These are phyloP conservation scores for Rotaria magnacalcarata DNA, from an alignment of 2,888 invertebrate species.

Conservation along the genomic window DNA sequence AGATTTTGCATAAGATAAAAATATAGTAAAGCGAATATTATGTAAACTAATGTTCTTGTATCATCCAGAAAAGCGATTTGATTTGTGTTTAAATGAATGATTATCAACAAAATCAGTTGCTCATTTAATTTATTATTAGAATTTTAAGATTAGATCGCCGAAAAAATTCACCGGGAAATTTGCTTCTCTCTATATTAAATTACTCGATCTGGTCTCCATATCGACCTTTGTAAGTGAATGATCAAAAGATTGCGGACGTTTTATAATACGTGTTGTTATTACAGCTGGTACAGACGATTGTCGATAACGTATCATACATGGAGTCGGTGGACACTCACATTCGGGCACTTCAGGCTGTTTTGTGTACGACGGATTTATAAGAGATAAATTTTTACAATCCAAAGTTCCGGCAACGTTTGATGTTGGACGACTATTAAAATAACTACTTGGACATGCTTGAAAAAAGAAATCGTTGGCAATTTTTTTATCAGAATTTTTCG, in stretches of 20 bases:
- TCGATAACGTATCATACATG: neutral
- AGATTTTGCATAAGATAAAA: too few relatives aligned
- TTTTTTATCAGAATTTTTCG: neutral
- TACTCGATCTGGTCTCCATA: neutral
- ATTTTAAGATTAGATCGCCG: too few relatives aligned
- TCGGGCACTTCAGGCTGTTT: neutral
- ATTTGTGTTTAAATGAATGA: too few relatives aligned
- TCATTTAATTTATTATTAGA: too few relatives aligned
- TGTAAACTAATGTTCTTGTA: too few relatives aligned
- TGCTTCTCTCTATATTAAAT: too few relatives aligned
- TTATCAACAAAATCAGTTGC: too few relatives aligned
- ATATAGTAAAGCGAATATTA: too few relatives aligned
- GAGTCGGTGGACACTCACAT: neutral
- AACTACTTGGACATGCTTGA: neutral
- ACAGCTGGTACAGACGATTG: neutral
- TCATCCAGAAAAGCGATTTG: too few relatives aligned
- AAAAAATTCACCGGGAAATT: too few relatives aligned
- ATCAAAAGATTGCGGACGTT: neutral
- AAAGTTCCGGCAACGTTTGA: neutral
- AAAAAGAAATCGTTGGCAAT: neutral
- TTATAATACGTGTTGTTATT: neutral
- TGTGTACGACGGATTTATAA: neutral
- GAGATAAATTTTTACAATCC: neutral
- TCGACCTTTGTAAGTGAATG: neutral
- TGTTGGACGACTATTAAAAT: neutral